These are phyloP conservation scores for Columba guinea DNA, from an alignment of 2,797 vertebrate genomes.

Conservation along the genomic window DNA sequence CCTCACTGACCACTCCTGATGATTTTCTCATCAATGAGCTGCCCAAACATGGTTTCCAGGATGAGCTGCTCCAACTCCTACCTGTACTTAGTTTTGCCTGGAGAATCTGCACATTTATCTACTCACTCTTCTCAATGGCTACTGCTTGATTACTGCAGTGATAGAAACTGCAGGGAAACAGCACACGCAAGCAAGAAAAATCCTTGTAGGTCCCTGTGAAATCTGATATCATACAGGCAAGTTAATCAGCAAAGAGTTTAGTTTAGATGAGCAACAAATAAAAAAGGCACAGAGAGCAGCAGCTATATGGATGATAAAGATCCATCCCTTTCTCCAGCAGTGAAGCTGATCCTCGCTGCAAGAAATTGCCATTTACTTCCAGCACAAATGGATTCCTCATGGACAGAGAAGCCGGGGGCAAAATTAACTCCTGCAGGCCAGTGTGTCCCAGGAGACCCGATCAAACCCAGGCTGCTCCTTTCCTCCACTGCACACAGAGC, in stretches of 20 bases:
- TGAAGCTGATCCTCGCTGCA: background rate
- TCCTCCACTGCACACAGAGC: background rate
- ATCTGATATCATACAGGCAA: background rate
- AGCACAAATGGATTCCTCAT: slow-evolving; percentile 1
- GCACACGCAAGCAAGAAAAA: background rate
- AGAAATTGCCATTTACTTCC: slow-evolving; percentile 17
- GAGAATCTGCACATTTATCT: background rate
- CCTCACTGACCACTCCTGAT: background rate
- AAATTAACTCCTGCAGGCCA: slow-evolving; percentile 3
- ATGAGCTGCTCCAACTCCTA: background rate
- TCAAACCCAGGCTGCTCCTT: background rate
- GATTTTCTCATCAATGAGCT: background rate
- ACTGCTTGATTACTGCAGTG: background rate
- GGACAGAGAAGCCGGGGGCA: background rate
- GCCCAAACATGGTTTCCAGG: background rate
- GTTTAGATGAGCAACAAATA: background rate
- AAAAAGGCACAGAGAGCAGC: background rate
- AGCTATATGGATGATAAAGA: background rate
- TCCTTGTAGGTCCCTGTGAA: background rate
- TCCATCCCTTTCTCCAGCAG: background rate
- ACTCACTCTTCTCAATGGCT: background rate
- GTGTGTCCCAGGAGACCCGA: background rate
- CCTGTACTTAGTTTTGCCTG: background rate
- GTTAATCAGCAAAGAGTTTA: background rate
- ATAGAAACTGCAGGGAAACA: background rate